These are phyloP conservation scores for Platorchestia sp. DNA, from an alignment of 1,140 invertebrate genomes.

Conservation along the genomic window DNA sequence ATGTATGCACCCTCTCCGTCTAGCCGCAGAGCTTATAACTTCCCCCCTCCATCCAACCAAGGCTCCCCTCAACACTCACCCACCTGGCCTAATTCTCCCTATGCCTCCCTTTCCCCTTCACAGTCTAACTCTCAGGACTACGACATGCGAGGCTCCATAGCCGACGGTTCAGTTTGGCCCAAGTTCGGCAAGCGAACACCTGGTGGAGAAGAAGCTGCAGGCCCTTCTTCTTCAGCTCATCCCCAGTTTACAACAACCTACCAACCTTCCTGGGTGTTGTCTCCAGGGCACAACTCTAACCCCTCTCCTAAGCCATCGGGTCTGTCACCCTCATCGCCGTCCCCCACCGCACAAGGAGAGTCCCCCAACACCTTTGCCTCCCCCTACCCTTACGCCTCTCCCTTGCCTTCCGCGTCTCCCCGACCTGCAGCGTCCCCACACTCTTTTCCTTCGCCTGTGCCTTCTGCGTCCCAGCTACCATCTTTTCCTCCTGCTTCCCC, in stretches of 20 bases:
- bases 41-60: too few species aligned
- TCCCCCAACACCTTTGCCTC: conserved; percentile 11
- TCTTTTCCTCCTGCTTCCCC: background rate
- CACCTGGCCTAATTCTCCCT: background rate
- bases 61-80: background rate
- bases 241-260: conserved; percentile 19
- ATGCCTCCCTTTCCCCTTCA: background rate
- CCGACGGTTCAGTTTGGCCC: background rate
- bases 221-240: background rate
- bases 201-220: background rate
- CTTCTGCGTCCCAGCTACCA: background rate
- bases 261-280: conserved; percentile 8
- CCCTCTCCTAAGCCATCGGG: background rate
- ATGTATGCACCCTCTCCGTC: too few species aligned
- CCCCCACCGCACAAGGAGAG: background rate
- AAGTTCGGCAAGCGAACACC: background rate
- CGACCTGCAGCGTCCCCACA: background rate
- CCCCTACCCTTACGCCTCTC: conserved; percentile 6
- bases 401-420: background rate
- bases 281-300: background rate
- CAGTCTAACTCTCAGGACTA: background rate
- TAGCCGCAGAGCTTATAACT: too few species aligned
- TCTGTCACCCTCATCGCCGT: background rate
- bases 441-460: background rate
- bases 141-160: background rate